phyloP scores from a whole-genome alignment of 2,797 vertebrate genomes.

The Betta splendens region DNA sequence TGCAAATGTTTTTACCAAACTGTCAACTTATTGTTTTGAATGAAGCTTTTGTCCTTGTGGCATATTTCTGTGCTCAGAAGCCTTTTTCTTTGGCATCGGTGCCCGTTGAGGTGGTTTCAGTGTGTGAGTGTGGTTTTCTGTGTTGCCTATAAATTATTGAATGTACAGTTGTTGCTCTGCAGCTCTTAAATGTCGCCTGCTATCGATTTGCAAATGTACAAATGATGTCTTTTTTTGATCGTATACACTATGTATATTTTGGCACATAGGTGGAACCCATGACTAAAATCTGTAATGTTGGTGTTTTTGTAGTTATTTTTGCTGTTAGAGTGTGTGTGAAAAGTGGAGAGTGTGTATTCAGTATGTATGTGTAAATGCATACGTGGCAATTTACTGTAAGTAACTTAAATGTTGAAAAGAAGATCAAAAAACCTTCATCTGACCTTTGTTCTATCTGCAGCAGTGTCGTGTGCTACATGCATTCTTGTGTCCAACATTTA shows the following conservation, averaged over 20 bases:
- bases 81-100: conserved; percentile 46
- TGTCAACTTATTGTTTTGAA: conserved; percentile 23
- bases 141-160: conserved; percentile 72
- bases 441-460: conserved; percentile 56
- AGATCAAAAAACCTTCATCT: conserved; percentile 48
- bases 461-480: conserved; percentile 57
- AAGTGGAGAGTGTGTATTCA: conserved; percentile 42
- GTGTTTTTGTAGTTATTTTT: conserved; percentile 70
- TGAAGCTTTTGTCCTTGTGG: conserved; percentile 36
- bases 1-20: conserved; percentile 29
- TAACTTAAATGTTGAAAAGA: conserved; percentile 61
- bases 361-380: conserved; percentile 58
- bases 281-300: conserved; percentile 68
- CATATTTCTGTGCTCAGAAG: conserved; percentile 41
- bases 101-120: conserved; percentile 51
- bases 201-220: conserved; percentile 77
- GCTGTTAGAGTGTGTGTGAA: conserved; percentile 53
- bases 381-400: conserved; percentile 43
- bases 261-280: conserved; percentile 72
- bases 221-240: conserved; percentile 76
- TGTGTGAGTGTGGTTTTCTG: conserved; percentile 49
- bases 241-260: conserved; percentile 72
- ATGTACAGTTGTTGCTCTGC: conserved; percentile 79
- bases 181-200: conserved; percentile 79
- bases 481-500: conserved; percentile 66